Evolutionary conservation across 64 coral and sea anemone genomes (phyloP).

Genomic region (Pachyseris speciosa): DNA sequence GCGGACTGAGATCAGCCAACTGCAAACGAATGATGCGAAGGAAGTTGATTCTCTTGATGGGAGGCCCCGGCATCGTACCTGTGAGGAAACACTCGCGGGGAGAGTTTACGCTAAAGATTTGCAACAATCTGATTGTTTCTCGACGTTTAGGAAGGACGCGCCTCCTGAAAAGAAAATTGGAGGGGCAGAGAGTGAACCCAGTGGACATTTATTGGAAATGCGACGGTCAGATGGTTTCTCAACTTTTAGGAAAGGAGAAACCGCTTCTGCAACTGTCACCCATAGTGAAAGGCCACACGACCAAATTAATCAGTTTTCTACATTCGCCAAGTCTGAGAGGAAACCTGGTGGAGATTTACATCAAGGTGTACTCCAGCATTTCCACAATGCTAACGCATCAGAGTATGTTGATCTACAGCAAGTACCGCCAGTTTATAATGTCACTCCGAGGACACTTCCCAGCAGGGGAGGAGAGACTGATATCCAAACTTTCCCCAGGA

Average conservation of each 20-base stretch:
- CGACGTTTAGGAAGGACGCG: constrained; percentile 2
- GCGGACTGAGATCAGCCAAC: not conserved
- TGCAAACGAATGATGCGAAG: not conserved
- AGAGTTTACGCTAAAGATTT: not conserved
- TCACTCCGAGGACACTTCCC: not conserved
- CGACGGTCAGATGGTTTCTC: constrained; percentile 9
- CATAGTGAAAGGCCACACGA: not conserved
- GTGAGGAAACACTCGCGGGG: not conserved
- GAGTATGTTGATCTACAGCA: not conserved
- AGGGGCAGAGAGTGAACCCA: not conserved
- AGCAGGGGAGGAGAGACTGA: not conserved
- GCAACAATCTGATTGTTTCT: constrained; percentile 2
- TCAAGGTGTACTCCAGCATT: not conserved
- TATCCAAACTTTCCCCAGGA: not conserved
- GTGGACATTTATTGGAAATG: not conserved
- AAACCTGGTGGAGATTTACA: not conserved
- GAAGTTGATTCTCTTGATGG: not conserved
- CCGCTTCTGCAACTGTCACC: not conserved
- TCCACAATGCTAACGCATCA: not conserved
- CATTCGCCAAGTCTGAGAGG: not conserved
- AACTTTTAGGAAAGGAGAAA: constrained; percentile 2
- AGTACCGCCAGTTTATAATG: not conserved
- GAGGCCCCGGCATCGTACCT: not conserved
- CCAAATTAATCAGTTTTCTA: not conserved
- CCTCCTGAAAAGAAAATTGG: not conserved